Conservation (phyloP, 2,888 invertebrate species). For the Labia minor region DNA sequence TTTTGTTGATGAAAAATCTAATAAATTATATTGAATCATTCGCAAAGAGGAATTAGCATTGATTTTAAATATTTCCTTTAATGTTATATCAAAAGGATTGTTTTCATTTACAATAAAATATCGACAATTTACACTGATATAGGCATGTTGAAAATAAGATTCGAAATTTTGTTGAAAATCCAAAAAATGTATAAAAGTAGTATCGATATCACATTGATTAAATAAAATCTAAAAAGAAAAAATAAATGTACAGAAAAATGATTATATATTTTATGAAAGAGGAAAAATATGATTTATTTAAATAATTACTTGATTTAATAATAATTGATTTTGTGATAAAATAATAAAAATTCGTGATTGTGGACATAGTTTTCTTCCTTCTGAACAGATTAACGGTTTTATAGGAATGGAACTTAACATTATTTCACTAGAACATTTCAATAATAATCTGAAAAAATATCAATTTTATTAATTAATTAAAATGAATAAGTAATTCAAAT, state of each 20-base stretch:
- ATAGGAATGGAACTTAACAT: neutral
- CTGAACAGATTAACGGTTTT: neutral
- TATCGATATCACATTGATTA: neutral
- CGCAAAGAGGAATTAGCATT: neutral
- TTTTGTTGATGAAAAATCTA: no score
- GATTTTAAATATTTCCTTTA: neutral
- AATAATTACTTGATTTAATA: neutral
- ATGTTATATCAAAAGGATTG: neutral
- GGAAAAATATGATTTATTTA: neutral
- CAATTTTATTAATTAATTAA: no score
- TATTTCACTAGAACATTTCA: no score
- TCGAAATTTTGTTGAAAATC: neutral
- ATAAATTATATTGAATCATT: neutral
- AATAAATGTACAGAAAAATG: no score
- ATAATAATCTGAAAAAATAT: no score
- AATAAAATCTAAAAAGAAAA: constrained; percentile 3
- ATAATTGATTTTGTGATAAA: neutral
- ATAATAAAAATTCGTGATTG: neutral
- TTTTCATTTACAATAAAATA: neutral
- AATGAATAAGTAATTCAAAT: no score
- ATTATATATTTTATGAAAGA: neutral
- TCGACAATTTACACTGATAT: neutral
- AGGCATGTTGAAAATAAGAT: neutral
- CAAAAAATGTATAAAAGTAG: neutral
- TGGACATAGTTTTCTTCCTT: neutral